These are phyloP conservation scores for Mesopsocus fuscifrons DNA, from an alignment of 2,888 invertebrate species.

Conservation along the genomic window DNA sequence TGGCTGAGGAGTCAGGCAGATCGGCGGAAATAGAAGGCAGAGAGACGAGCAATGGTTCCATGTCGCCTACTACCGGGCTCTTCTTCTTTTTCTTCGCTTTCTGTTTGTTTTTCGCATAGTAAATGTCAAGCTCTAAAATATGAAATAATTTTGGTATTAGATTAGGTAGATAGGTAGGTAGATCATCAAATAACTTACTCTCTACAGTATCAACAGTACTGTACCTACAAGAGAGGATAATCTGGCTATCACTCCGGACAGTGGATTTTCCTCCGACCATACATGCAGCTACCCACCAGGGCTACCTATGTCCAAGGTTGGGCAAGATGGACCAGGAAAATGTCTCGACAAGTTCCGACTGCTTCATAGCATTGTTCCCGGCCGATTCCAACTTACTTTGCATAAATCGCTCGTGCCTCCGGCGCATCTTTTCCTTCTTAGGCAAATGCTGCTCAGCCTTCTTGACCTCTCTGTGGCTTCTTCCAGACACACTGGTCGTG, in stretches of 20 bases:
- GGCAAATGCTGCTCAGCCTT: constrained; percentile 2
- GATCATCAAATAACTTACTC: no score
- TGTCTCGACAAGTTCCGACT: no score
- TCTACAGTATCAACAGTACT: no score
- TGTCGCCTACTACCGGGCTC: background rate
- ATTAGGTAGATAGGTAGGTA: no score
- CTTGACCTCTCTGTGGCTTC: background rate
- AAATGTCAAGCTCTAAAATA: background rate
- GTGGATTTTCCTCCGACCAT: no score
- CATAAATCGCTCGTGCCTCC: background rate
- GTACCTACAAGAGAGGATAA: no score
- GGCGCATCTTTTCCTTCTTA: constrained; percentile 4
- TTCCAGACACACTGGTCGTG: background rate
- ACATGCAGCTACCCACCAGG: no score
- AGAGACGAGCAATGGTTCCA: background rate
- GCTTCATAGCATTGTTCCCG: no score
- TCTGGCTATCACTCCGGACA: no score
- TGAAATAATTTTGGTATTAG: background rate
- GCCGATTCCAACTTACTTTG: constrained; percentile 1
- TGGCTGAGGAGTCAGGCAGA: background rate
- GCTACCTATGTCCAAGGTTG: no score
- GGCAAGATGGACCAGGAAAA: no score
- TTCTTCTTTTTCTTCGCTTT: background rate
- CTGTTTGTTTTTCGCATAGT: background rate
- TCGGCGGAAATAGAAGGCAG: background rate